Conservation (phyloP, 2,797 vertebrate species). For the Falco naumanni region DNA sequence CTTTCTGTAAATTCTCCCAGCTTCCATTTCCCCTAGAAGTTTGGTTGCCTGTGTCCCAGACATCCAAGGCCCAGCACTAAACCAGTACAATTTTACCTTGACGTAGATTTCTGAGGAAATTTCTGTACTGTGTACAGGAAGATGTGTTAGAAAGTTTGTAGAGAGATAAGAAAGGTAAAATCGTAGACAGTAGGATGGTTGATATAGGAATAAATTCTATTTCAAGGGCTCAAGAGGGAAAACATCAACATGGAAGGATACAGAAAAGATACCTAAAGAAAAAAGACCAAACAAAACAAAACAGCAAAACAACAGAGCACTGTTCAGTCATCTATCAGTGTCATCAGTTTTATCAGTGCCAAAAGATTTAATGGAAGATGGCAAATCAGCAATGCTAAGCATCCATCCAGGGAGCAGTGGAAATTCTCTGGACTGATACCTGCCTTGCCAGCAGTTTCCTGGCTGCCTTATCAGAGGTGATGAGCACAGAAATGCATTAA, state of each 20-base stretch:
- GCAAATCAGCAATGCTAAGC: not conserved
- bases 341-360: not conserved
- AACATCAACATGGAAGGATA: not conserved
- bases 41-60: not conserved
- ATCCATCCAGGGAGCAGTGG: not conserved
- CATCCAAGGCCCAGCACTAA: not conserved
- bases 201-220: not conserved
- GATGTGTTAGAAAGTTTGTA: not conserved
- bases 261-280: not conserved
- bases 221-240: not conserved
- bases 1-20: not conserved
- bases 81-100: not conserved
- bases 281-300: not conserved
- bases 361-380: not conserved
- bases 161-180: not conserved
- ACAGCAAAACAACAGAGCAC: not conserved
- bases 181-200: fast-evolving
- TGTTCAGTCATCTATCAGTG: not conserved
- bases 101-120: not conserved
- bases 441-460: not conserved
- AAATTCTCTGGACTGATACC: not conserved
- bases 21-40: not conserved
- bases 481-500: not conserved
- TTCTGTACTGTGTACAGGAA: not conserved
- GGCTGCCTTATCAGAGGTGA: not conserved